Percentiles rank a stretch among this genome's conserved stretches.
phyloP scores from a whole-genome alignment of 2,797 vertebrate genomes.

The Melanotaenia pygmaea region DNA sequence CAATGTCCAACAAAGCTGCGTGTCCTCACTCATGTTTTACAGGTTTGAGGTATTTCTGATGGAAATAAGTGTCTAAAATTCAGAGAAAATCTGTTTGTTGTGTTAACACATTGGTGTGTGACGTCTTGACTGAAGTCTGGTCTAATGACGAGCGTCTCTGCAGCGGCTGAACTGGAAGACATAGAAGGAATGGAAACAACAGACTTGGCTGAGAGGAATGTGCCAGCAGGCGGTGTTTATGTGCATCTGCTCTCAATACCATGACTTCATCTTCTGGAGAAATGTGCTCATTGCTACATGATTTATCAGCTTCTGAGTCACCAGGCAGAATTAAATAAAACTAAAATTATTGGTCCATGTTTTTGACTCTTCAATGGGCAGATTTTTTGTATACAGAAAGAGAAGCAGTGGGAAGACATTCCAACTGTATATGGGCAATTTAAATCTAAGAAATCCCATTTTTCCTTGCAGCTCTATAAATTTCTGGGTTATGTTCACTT shows the following conservation, averaged over 20 bases:
- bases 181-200: conserved; percentile 28
- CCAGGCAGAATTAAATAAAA: background rate
- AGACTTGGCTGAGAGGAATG: conserved; percentile 4
- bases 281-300: background rate
- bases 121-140: no score
- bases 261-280: background rate
- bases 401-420: no score
- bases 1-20: background rate
- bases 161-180: conserved; percentile 25
- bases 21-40: background rate
- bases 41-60: background rate
- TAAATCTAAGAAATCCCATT: no score
- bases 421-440: no score
- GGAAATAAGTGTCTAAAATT: background rate
- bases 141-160: background rate
- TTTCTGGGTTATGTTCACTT: no score
- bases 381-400: no score
- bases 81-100: background rate
- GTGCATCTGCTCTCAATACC: background rate
- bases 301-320: background rate
- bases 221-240: background rate
- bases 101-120: no score
- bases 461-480: no score
- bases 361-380: background rate
- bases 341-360: background rate